Conservation (phyloP, 1,140 invertebrate species). For the Tetragnatha versicolor region DNA sequence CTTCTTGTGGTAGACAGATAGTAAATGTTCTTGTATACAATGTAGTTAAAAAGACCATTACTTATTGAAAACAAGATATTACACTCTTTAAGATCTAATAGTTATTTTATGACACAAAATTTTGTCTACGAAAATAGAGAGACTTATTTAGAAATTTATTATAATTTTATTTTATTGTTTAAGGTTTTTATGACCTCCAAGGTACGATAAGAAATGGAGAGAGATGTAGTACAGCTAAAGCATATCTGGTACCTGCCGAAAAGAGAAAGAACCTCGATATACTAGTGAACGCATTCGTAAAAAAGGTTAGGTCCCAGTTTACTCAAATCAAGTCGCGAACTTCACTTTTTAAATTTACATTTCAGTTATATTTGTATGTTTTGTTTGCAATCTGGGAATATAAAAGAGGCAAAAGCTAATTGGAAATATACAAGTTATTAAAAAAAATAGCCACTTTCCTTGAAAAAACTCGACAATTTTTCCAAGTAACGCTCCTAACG, state of each 20-base stretch:
- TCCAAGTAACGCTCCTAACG: no score
- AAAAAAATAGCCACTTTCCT: background rate
- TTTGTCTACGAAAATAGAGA: background rate
- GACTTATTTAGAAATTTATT: background rate
- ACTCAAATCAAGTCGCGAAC: background rate
- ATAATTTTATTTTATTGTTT: background rate
- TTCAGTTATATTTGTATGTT: background rate
- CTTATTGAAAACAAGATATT: background rate
- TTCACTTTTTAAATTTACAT: background rate
- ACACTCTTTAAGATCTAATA: background rate
- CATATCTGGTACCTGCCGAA: background rate
- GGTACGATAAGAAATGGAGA: background rate
- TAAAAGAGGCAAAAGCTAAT: no score
- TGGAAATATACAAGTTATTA: no score
- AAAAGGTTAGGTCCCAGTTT: background rate
- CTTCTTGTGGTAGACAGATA: background rate
- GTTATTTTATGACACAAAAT: background rate
- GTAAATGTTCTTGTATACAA: background rate
- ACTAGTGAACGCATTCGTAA: slow-evolving; percentile 5
- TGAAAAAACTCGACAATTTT: no score
- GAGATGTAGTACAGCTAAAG: background rate
- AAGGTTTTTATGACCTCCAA: slow-evolving; percentile 15
- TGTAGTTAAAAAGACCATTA: background rate
- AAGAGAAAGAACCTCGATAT: slow-evolving; percentile 44
- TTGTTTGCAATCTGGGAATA: background rate